Evolutionary conservation across 2,113 vertebrate genomes (phyloP).

Genomic region (Vicugna pacos): DNA sequence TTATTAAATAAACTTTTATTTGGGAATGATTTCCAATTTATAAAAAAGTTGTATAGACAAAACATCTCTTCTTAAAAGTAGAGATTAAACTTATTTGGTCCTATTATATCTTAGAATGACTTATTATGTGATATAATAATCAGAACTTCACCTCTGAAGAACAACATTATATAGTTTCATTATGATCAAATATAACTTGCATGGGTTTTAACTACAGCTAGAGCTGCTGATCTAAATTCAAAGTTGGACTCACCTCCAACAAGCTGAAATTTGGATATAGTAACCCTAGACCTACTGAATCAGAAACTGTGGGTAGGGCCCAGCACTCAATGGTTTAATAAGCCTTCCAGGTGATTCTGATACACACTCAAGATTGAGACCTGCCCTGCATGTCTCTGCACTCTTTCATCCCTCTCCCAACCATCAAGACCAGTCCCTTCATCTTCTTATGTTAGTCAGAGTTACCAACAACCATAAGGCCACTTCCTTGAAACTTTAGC

Average conservation of each 20-base stretch:
- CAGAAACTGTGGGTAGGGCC: background rate
- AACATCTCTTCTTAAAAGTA: conserved; percentile 6
- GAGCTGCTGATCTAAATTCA: conserved; percentile 2
- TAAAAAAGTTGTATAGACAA: background rate
- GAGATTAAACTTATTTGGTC: conserved; percentile 23
- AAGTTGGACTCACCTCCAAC: background rate
- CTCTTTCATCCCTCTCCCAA: background rate
- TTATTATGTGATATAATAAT: conserved; percentile 10
- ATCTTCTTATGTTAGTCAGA: background rate
- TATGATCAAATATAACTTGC: background rate
- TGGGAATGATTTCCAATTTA: background rate
- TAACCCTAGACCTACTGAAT: conserved; percentile 2
- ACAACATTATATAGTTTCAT: background rate
- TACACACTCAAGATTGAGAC: background rate
- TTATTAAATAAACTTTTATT: conserved; percentile 18
- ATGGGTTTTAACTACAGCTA: background rate
- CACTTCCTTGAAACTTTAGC: background rate
- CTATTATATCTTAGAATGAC: background rate
- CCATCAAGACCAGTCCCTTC: background rate
- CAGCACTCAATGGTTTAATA: background rate
- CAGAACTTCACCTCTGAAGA: conserved; percentile 41
- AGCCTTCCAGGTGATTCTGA: background rate
- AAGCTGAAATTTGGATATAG: background rate
- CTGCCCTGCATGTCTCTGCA: background rate
- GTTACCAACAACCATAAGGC: conserved; percentile 1